Conservation (phyloP, 2,113 vertebrate species). For the Salvator merianae region DNA sequence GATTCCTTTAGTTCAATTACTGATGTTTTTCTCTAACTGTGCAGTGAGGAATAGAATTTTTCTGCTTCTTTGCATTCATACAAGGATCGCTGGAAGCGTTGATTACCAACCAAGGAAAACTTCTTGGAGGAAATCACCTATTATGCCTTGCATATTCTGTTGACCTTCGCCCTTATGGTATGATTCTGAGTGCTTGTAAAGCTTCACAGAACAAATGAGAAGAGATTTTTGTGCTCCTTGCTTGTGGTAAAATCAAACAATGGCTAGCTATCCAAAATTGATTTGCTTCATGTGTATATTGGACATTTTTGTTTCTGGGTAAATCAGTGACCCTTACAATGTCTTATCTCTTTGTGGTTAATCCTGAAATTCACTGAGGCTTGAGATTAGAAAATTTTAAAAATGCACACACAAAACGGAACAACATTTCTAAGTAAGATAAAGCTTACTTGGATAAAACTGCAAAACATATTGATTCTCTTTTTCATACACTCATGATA, state of each 20-base stretch:
- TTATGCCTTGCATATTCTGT: neutral
- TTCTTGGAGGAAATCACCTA: neutral
- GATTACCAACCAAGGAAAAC: neutral
- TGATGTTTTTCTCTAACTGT: neutral
- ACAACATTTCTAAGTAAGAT: too few relatives aligned
- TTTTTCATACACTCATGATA: too few relatives aligned
- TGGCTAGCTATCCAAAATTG: neutral
- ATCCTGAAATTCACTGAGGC: neutral
- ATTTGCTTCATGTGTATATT: neutral
- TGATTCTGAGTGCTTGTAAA: neutral
- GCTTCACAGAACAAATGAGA: neutral
- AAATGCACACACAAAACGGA: too few relatives aligned
- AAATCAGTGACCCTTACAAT: neutral
- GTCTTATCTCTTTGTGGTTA: neutral
- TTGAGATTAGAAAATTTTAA: neutral
- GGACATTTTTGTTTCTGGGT: neutral
- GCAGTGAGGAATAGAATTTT: neutral
- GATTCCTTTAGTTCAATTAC: neutral
- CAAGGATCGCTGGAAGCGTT: neutral
- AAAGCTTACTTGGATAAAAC: too few relatives aligned
- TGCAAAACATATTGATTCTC: too few relatives aligned
- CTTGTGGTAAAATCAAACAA: neutral
- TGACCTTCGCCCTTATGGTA: neutral
- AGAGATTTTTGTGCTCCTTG: neutral
- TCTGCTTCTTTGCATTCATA: slow-evolving; percentile 2